Conservation (phyloP, 2,797 vertebrate genomes). For the Rhinichthys osculus region DNA sequence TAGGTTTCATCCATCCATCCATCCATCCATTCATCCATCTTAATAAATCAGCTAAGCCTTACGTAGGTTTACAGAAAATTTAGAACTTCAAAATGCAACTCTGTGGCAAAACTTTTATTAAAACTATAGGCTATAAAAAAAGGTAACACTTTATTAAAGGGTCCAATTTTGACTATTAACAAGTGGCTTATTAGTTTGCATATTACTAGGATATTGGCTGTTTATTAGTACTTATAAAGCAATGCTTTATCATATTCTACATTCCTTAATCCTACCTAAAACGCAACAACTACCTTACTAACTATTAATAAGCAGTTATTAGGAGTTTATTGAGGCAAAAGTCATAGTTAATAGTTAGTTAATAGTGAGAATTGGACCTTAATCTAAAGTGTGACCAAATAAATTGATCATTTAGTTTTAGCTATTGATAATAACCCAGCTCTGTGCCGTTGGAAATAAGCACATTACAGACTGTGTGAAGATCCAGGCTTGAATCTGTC, state of each 20-base stretch:
- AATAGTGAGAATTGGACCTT: background rate
- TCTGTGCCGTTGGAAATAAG: background rate
- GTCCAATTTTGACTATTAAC: no score
- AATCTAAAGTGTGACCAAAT: background rate
- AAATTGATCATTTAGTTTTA: background rate
- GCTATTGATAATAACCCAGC: background rate
- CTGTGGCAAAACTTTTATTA: no score
- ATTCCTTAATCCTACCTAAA: background rate
- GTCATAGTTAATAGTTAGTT: background rate
- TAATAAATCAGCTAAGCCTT: background rate
- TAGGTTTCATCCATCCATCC: background rate
- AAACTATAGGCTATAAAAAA: no score
- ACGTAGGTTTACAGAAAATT: background rate
- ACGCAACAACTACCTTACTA: background rate
- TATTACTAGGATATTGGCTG: no score
- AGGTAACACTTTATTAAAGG: no score
- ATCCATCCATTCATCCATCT: background rate
- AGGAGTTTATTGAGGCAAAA: background rate
- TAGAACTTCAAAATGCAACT: background rate
- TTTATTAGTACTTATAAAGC: no score
- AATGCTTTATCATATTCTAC: background rate
- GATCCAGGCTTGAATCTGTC: background rate
- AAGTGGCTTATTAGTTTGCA: no score
- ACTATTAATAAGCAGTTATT: background rate
- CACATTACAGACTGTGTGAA: background rate